phyloP scores from a whole-genome alignment of 2,888 invertebrate genomes.

The Chirona hameri region DNA sequence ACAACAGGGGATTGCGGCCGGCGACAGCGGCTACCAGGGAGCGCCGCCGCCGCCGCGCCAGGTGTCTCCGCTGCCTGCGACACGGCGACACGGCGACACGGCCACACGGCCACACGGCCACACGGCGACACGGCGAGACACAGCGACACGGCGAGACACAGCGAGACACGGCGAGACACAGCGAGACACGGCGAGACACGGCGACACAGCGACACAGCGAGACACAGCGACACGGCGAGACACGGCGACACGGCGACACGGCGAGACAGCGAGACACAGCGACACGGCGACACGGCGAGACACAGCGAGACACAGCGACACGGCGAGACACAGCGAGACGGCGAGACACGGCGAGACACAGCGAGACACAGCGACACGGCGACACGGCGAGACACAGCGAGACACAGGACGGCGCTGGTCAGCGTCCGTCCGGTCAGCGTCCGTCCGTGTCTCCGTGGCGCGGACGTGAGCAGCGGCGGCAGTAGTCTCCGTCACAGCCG shows the following conservation, averaged over 20 bases:
- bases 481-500: no score
- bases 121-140: not conserved
- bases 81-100: not conserved
- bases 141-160: not conserved
- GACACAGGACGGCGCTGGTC: not conserved
- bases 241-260: not conserved
- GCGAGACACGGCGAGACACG: not conserved
- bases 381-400: no score
- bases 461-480: no score
- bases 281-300: not conserved
- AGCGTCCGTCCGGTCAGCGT: no score
- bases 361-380: not conserved
- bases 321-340: not conserved
- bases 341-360: not conserved
- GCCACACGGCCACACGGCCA: not conserved
- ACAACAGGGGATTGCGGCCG: no score
- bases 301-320: not conserved
- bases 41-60: no score
- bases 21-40: no score
- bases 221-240: not conserved
- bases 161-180: not conserved
- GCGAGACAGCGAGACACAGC: no score
- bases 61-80: not conserved
- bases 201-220: not conserved
- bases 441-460: no score